These are phyloP conservation scores for Notechis scutatus DNA, from an alignment of 2,113 vertebrate genomes.

Conservation along the genomic window DNA sequence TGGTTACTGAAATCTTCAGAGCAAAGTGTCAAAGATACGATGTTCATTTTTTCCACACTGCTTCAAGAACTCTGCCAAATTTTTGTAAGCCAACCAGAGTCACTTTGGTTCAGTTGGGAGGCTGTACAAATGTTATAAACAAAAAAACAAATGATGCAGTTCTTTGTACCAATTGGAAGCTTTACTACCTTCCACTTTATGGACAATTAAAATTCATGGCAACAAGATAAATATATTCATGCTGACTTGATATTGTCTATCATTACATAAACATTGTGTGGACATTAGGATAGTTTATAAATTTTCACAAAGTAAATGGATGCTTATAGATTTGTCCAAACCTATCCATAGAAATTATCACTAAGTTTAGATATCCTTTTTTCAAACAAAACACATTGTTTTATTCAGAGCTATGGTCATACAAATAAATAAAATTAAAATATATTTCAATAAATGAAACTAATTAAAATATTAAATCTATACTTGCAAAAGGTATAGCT, in stretches of 20 bases:
- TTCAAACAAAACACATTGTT: neutral
- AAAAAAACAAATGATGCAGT: neutral
- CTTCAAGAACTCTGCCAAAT: neutral
- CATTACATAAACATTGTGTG: neutral
- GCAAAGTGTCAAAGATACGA: neutral
- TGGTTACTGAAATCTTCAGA: neutral
- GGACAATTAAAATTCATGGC: neutral
- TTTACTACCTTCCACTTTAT: neutral
- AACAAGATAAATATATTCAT: neutral
- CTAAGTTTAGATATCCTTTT: neutral
- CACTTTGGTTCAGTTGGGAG: neutral
- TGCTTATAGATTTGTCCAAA: neutral
- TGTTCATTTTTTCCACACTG: neutral
- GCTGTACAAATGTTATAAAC: neutral
- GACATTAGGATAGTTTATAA: neutral
- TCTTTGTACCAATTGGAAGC: neutral
- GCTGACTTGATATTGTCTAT: neutral
- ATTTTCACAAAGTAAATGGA: neutral
- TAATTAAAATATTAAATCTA: neutral
- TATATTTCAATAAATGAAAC: no score
- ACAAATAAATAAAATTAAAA: neutral
- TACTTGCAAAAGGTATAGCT: neutral
- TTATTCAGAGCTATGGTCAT: neutral
- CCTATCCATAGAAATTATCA: neutral
- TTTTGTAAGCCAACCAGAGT: neutral